Conservation (phyloP, 2,113 vertebrate genomes). For the Phodopus roborovskii region DNA sequence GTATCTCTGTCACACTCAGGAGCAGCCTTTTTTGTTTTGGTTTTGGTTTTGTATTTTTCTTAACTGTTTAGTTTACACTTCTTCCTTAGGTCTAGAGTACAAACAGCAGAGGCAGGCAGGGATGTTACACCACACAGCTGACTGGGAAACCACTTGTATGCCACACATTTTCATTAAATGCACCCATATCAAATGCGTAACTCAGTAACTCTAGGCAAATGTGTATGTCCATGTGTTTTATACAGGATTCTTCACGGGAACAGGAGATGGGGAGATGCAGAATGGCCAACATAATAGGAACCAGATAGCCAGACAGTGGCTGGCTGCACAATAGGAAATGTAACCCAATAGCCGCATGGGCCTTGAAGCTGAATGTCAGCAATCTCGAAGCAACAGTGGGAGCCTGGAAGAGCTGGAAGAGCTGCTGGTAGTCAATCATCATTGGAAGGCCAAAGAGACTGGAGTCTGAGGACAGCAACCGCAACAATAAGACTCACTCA, state of each 20-base stretch:
- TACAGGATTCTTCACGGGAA: too few relatives aligned
- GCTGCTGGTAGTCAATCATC: neutral
- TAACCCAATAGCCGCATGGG: too few relatives aligned
- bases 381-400: neutral
- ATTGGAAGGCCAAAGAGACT: neutral
- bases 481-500: neutral
- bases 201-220: constrained; percentile 3
- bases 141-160: neutral
- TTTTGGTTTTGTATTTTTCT: too few relatives aligned
- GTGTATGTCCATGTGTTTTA: neutral
- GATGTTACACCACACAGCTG: neutral
- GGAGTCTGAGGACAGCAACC: neutral
- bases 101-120: neutral
- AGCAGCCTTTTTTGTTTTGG: neutral
- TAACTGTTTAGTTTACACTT: neutral
- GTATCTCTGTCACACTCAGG: constrained; percentile 6
- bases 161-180: neutral
- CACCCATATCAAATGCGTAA: neutral
- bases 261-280: neutral
- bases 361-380: too few relatives aligned
- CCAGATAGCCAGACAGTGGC: neutral
- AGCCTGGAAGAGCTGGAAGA: neutral
- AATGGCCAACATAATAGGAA: neutral
- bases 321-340: neutral
- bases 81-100: neutral